Evolutionary conservation across 2,888 invertebrate genomes (phyloP).

Genomic region (Bombylius major): DNA sequence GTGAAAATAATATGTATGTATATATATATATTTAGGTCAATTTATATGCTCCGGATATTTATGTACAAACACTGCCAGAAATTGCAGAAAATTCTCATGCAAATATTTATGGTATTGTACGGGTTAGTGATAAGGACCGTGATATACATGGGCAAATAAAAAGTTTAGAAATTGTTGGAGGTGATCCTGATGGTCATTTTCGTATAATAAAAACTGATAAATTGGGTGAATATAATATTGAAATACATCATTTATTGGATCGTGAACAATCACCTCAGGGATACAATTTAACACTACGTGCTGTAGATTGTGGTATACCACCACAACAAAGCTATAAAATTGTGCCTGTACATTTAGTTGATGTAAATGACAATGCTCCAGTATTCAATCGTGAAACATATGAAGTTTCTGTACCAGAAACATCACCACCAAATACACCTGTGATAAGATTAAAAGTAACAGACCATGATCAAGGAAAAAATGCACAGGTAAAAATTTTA

Average conservation of each 20-base stretch:
- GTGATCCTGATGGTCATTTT: constrained; percentile 84
- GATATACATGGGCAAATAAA: constrained; percentile 78
- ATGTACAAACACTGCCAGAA: constrained; percentile 64
- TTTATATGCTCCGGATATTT: constrained; percentile 72
- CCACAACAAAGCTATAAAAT: constrained; percentile 65
- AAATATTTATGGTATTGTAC: constrained; percentile 80
- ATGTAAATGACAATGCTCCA: constrained; percentile 75
- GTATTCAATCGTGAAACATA: constrained; percentile 78
- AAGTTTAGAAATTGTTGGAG: constrained; percentile 70
- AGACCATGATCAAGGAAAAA: constrained; percentile 71
- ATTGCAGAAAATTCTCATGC: constrained; percentile 69
- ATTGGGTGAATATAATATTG: constrained; percentile 63
- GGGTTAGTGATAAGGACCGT: constrained; percentile 67
- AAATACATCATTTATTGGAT: constrained; percentile 63
- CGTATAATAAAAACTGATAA: constrained; percentile 52
- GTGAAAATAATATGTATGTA: no score
- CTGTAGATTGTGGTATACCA: constrained; percentile 71
- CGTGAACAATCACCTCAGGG: constrained; percentile 66
- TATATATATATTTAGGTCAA: constrained; percentile 47
- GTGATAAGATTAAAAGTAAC: constrained; percentile 76
- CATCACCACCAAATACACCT: constrained; percentile 77
- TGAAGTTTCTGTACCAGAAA: constrained; percentile 77
- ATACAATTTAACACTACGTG: constrained; percentile 78
- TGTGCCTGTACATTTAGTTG: constrained; percentile 67
- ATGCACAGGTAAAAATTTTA: constrained; percentile 51